These are phyloP conservation scores for Etheostoma nigrum DNA, from an alignment of 2,797 vertebrate genomes.

Conservation along the genomic window DNA sequence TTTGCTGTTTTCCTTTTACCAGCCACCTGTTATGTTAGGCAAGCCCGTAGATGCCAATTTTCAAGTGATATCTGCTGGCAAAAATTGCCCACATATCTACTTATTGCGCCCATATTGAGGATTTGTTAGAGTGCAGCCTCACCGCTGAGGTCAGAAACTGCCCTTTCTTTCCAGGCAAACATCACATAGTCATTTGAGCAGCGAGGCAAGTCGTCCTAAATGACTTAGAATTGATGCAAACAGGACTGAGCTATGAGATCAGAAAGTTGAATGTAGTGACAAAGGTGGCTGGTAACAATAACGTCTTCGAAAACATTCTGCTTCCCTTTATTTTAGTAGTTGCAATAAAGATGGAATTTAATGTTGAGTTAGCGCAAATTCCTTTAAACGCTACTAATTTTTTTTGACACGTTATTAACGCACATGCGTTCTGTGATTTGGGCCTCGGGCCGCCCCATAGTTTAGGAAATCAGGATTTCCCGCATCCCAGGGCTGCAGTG, in stretches of 20 bases:
- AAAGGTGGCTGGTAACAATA: background rate
- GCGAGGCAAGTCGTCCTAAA: background rate
- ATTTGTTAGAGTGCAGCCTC: constrained; percentile 33
- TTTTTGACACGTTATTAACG: too few relatives aligned
- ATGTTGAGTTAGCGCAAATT: too few relatives aligned
- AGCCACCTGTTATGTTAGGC: constrained; percentile 4
- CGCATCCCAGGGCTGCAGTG: too few relatives aligned
- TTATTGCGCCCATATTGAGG: constrained; percentile 22
- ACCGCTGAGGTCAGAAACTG: constrained; percentile 25
- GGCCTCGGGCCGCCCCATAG: too few relatives aligned
- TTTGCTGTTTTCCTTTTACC: constrained; percentile 15
- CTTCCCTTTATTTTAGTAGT: background rate
- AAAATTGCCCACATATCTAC: constrained; percentile 33
- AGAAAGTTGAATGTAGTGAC: background rate
- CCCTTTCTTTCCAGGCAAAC: constrained; percentile 5
- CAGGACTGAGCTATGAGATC: background rate
- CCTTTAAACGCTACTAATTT: too few relatives aligned
- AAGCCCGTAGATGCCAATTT: background rate
- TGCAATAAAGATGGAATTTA: background rate
- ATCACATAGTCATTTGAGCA: constrained; percentile 4
- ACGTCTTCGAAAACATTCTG: background rate
- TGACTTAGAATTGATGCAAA: constrained; percentile 11
- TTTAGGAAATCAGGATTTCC: too few relatives aligned
- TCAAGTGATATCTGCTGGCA: constrained; percentile 15
- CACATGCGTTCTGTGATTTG: too few relatives aligned